Percentiles rank a stretch among this genome's conserved stretches.
Evolutionary conservation across 2,113 vertebrate species (phyloP).

Genomic region (Pycnonotus jocosus): DNA sequence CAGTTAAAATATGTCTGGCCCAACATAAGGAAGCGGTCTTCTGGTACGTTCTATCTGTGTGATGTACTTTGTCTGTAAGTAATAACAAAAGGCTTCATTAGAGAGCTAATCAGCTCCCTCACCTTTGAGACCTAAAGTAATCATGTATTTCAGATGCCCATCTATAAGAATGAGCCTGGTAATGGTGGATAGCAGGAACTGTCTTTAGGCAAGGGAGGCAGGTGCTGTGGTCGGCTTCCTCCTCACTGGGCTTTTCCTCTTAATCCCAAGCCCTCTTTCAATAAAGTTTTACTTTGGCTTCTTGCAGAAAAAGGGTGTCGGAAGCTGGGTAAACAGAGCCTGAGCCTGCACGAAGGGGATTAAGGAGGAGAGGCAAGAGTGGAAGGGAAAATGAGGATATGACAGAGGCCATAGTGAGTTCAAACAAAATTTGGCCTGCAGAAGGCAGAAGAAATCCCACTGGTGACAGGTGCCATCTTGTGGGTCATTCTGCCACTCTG

Average conservation of each 20-base stretch:
- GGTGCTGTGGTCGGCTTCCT: neutral
- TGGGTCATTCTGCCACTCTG: conserved; percentile 96
- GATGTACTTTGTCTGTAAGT: conserved; percentile 52
- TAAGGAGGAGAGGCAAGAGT: conserved; percentile 80
- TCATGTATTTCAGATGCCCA: conserved; percentile 62
- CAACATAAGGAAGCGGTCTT: neutral
- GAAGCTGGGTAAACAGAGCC: conserved; percentile 59
- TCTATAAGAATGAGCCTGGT: conserved; percentile 30
- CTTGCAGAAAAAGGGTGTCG: conserved; percentile 59
- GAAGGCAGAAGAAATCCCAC: conserved; percentile 89
- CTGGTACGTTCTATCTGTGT: neutral
- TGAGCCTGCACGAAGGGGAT: conserved; percentile 61
- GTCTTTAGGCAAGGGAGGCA: neutral
- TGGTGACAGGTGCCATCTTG: conserved; percentile 99
- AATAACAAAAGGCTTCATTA: conserved; percentile 54
- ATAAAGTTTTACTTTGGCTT: conserved; percentile 70
- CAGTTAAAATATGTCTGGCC: neutral
- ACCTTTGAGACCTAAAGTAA: conserved; percentile 58
- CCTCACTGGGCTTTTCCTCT: neutral
- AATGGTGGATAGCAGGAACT: neutral
- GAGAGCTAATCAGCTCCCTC: conserved; percentile 47
- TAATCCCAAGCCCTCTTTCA: conserved; percentile 60
- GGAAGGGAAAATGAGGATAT: conserved; percentile 94
- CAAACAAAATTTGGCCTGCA: conserved; percentile 99
- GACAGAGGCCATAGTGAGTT: conserved; percentile 92